phyloP scores from a whole-genome alignment of 2,797 vertebrate genomes.

The Lagorchestes hirsutus region DNA sequence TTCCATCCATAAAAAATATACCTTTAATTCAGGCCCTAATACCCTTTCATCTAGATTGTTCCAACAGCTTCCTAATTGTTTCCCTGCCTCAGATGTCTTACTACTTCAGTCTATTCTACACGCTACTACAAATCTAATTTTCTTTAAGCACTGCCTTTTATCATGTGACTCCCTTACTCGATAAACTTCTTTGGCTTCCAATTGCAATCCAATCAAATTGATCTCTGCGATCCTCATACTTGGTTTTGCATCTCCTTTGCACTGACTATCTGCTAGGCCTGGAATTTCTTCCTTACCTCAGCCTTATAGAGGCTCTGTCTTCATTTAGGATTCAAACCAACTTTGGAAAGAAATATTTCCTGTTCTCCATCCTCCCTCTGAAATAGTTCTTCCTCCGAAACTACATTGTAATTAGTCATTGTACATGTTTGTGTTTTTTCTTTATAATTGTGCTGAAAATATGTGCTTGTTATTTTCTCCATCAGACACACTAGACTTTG shows the following conservation, averaged over 20 bases:
- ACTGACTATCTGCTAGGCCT: neutral
- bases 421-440: neutral
- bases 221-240: neutral
- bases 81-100: neutral
- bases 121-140: neutral
- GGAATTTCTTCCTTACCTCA: neutral
- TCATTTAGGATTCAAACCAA: neutral
- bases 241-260: neutral
- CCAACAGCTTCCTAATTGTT: neutral
- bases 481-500: no score
- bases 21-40: neutral
- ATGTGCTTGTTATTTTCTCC: neutral
- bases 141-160: neutral
- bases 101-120: neutral
- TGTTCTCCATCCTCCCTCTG: neutral
- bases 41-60: neutral
- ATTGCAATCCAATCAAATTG: neutral
- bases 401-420: neutral
- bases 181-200: neutral
- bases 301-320: neutral
- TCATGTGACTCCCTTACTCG: neutral
- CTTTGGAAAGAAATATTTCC: neutral
- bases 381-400: neutral
- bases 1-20: neutral
- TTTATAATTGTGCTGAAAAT: neutral